Evolutionary conservation across 2,113 vertebrate species (phyloP).

Genomic region (Oceanites oceanicus): DNA sequence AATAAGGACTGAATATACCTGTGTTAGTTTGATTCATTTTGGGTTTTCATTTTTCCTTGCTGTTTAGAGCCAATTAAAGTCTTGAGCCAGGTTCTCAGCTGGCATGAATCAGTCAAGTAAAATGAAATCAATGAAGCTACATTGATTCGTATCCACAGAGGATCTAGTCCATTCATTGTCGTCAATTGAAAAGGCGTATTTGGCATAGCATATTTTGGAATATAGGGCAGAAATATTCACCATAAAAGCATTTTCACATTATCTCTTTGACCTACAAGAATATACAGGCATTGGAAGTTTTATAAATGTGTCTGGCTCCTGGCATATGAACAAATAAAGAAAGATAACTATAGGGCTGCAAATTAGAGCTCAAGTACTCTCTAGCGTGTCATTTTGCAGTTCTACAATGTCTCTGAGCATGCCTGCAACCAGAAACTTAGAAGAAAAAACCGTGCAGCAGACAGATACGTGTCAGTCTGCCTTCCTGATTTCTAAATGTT

Average conservation of each 20-base stretch:
- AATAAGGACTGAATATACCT: not conserved
- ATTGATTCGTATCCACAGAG: not conserved
- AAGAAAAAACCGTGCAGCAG: not conserved
- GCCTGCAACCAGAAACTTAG: not conserved
- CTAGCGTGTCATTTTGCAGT: not conserved
- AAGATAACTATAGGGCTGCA: not conserved
- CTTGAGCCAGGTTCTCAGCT: not conserved
- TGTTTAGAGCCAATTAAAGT: conserved; percentile 23
- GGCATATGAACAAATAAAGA: not conserved
- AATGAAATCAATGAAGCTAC: conserved; percentile 24
- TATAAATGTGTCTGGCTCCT: not conserved
- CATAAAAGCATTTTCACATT: conserved; percentile 1
- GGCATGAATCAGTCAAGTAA: conserved; percentile 5
- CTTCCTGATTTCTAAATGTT: not conserved
- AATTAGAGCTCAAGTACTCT: not conserved
- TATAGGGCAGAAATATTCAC: not conserved
- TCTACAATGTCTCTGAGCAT: not conserved
- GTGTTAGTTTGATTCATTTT: conserved; percentile 17
- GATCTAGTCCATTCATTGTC: not conserved
- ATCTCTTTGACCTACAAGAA: not conserved
- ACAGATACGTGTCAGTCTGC: not conserved
- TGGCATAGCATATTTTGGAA: not conserved
- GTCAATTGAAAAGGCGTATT: not conserved
- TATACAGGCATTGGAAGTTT: not conserved
- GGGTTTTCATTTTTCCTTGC: not conserved